Conservation (phyloP, 2,888 invertebrate genomes). For the Pachliopta kotzebuea region DNA sequence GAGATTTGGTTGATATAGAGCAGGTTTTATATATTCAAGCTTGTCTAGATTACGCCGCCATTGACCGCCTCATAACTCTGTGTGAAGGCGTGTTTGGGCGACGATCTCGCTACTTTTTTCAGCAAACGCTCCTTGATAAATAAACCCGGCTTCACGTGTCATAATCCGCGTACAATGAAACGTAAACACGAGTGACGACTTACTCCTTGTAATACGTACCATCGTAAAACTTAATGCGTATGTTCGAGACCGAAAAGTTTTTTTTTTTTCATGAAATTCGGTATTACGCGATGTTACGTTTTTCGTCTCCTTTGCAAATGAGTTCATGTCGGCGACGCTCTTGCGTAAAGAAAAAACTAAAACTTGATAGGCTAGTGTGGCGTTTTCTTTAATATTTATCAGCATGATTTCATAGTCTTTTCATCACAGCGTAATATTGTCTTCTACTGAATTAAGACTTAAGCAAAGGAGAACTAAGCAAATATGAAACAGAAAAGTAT, state of each 20-base stretch:
- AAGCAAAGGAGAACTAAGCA: too few relatives aligned
- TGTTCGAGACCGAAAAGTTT: conserved; percentile 28
- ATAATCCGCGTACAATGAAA: conserved; percentile 74
- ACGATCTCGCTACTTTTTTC: conserved; percentile 47
- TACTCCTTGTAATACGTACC: conserved; percentile 61
- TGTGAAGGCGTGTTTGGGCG: conserved; percentile 35
- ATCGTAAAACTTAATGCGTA: conserved; percentile 67
- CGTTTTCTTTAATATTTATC: not conserved
- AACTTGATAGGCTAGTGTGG: not conserved
- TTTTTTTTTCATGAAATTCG: not conserved
- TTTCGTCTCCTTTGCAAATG: conserved; percentile 12
- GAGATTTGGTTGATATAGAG: conserved; percentile 7
- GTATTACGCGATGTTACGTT: conserved; percentile 5
- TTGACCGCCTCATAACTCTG: conserved; percentile 25
- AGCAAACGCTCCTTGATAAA: conserved; percentile 59
- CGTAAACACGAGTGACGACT: conserved; percentile 70
- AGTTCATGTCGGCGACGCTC: not conserved
- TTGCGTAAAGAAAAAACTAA: not conserved
- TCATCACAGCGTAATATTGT: too few relatives aligned
- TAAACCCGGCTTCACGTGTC: conserved; percentile 66
- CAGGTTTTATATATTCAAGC: conserved; percentile 15
- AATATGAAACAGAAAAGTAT: too few relatives aligned
- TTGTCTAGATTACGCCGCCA: conserved; percentile 24
- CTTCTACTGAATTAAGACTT: too few relatives aligned
- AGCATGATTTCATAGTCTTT: too few relatives aligned